Evolutionary conservation across 2,888 invertebrate genomes (phyloP).

Genomic region (Cheilosia grossa): DNA sequence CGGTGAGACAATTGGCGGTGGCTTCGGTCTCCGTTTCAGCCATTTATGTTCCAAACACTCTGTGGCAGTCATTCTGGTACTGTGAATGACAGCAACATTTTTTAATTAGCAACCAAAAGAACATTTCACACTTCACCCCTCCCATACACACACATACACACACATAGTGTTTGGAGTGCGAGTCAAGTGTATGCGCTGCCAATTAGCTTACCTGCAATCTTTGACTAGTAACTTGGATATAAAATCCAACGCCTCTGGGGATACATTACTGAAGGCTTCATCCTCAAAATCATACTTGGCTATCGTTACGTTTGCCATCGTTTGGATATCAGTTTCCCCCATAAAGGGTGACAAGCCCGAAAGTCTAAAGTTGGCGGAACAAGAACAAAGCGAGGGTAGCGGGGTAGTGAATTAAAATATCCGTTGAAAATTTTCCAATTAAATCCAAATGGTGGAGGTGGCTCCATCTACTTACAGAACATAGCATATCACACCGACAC

Average conservation of each 20-base stretch:
- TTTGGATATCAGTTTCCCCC: slow-evolving; percentile 98
- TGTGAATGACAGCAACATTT: slow-evolving; percentile 84
- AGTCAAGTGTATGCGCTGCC: slow-evolving; percentile 4
- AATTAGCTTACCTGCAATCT: slow-evolving; percentile 92
- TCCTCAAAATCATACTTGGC: slow-evolving; percentile 99
- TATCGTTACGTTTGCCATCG: slow-evolving; percentile 99
- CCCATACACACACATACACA: no score
- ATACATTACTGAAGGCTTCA: slow-evolving; percentile 97
- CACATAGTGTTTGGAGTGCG: background rate
- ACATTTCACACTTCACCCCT: background rate
- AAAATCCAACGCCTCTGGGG: slow-evolving; percentile 97
- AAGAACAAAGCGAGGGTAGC: background rate
- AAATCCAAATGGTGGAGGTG: background rate
- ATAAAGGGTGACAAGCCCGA: slow-evolving; percentile 99
- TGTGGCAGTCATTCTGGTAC: slow-evolving; percentile 92
- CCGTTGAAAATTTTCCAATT: slow-evolving; percentile 50
- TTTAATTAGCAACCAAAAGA: slow-evolving; percentile 78
- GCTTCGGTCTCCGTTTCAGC: slow-evolving; percentile 87
- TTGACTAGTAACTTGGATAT: slow-evolving; percentile 95
- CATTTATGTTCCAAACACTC: slow-evolving; percentile 94
- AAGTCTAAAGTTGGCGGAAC: slow-evolving; percentile 84
- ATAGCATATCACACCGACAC: slow-evolving; percentile 98
- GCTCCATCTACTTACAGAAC: slow-evolving; percentile 92
- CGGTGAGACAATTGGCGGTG: slow-evolving; percentile 79
- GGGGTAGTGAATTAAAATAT: slow-evolving; percentile 30